Percentiles rank a stretch among this genome's conserved stretches.
These are phyloP conservation scores for Taenioides sp. DNA, from an alignment of 2,797 vertebrate species.

Conservation along the genomic window DNA sequence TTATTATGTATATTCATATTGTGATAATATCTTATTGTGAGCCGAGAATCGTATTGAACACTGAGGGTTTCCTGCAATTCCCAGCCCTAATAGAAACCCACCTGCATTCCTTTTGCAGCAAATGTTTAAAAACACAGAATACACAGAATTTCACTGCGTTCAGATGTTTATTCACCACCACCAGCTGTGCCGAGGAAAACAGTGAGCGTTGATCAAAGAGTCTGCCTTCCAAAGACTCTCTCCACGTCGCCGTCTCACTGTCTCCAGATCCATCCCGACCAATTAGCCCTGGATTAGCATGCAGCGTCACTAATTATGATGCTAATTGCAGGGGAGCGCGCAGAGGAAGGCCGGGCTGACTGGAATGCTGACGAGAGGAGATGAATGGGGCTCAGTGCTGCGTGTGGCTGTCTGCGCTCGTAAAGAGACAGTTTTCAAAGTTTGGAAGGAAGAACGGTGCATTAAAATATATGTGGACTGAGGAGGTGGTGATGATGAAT, in stretches of 20 bases:
- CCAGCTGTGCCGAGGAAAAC: conserved; percentile 5
- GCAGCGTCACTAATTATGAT: conserved; percentile 60
- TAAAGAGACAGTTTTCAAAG: not conserved
- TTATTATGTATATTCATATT: too few relatives aligned
- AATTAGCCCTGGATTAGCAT: conserved; percentile 62
- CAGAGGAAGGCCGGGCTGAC: conserved; percentile 26
- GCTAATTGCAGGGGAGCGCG: conserved; percentile 61
- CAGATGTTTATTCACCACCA: not conserved
- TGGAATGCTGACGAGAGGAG: conserved; percentile 32
- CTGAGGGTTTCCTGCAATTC: too few relatives aligned
- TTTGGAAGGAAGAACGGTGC: not conserved
- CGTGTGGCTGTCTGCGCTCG: not conserved
- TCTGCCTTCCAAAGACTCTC: conserved; percentile 43
- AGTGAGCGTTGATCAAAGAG: not conserved
- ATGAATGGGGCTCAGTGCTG: not conserved
- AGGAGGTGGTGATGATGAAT: too few relatives aligned
- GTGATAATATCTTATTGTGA: too few relatives aligned
- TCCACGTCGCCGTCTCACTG: conserved; percentile 30
- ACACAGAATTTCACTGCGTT: not conserved
- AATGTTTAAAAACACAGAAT: not conserved
- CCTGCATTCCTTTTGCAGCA: too few relatives aligned
- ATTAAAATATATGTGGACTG: not conserved
- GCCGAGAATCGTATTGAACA: too few relatives aligned
- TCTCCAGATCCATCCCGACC: conserved; percentile 53
- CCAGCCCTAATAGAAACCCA: too few relatives aligned